Evolutionary conservation across 2,113 vertebrate genomes (phyloP), one percentile per base, ranked within the genome.

Genomic region (Kryptolebias marmoratus): DNA sequence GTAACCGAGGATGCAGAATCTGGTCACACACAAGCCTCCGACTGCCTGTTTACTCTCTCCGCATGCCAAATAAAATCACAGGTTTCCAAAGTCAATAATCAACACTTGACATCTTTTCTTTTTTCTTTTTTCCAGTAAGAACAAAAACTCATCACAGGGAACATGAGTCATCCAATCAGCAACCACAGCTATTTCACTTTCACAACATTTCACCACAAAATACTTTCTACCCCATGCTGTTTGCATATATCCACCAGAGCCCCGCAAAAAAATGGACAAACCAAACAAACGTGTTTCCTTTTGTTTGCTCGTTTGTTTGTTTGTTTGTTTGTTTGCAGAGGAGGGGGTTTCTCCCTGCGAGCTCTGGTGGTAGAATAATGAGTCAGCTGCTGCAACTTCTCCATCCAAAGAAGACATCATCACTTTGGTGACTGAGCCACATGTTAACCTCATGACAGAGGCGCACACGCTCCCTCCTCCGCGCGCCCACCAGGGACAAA

Each of bases 161-260:
- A 66, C 45, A n/a, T 63, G 89, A 90, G 77, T 94, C 89, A 93
- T 84, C 58, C 50, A 73, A 83, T 90, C 65, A 73, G 72, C 30
- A 73, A 87, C 91, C 89, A 72, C 88, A 87, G 68, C 81, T 75
- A 87, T 91, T 88, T 88, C 83, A 91, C 92, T 94, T 93, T 93
- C 91, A 91, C 90, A 90, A 87, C 53, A 77, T 80, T 61, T 42
- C 10, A 58, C 91, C 89, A 75, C 91, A 81, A 71, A 77, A 80
- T 36, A 36, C 52, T 36, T 73, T 65, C 55, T 22, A 48, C 82
- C 65, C 71, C 39, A 56, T 28, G 57, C 48, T 30, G 32, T 77
- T 85, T 76, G 77, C 69, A 81, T 86, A 65, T 57, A 16, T 55
- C 32, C 79, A 56, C 55, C 4, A 16, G 22, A 27, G 50, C 63